Conservation (phyloP, 2,888 invertebrate species). For the Plusia festucae region DNA sequence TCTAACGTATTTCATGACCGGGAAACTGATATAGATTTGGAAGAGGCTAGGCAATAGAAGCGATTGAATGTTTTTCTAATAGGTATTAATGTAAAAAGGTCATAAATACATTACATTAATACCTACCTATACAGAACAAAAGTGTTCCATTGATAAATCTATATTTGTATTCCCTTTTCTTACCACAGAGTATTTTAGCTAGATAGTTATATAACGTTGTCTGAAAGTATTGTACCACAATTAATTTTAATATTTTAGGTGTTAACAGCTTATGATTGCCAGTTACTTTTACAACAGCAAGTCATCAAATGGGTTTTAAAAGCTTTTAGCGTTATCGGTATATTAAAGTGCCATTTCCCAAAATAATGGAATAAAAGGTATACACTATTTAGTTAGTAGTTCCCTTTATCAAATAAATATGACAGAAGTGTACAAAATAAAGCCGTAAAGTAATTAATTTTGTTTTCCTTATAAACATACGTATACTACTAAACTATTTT, state of each 20-base stretch:
- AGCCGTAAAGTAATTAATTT: not conserved
- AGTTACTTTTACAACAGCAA: slow-evolving; percentile 5
- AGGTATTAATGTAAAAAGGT: no score
- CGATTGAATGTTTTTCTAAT: no score
- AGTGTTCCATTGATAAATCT: no score
- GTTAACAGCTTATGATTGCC: not conserved
- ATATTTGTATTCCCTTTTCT: no score
- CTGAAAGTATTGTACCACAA: not conserved
- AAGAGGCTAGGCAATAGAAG: no score
- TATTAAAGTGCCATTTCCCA: not conserved
- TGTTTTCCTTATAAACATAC: not conserved
- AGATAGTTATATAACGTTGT: no score
- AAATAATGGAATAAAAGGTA: not conserved
- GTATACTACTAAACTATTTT: no score
- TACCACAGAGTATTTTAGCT: no score
- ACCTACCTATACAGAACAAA: no score
- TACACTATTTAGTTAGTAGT: not conserved
- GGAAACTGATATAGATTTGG: no score
- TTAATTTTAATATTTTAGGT: not conserved
- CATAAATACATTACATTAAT: no score
- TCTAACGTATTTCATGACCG: no score
- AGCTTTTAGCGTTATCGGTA: not conserved
- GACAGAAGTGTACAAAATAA: not conserved
- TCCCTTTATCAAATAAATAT: not conserved
- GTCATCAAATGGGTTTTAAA: not conserved